Evolutionary conservation across 2,113 vertebrate species (phyloP), one percentile per base, ranked within the genome.

Genomic region (Odobenus rosmarus): DNA sequence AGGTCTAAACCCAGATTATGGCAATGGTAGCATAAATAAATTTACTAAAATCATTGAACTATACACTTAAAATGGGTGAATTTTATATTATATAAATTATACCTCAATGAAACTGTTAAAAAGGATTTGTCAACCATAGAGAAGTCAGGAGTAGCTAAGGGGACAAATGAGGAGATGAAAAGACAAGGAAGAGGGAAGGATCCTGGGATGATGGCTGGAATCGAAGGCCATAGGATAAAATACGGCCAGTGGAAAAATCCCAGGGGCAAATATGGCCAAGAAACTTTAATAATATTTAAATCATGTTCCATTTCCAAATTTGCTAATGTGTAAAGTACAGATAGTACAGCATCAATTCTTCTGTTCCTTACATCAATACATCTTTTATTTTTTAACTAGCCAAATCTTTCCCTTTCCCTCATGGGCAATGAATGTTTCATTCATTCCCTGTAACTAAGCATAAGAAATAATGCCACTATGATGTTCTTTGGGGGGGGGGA

Each of bases 231-330:
- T 64, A 87, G 21, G 55, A 81, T n/a, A 90, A 94, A 90, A 80
- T 64, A 53, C 10, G 11, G 81, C 28, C 53, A 90, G 55, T 62
- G 71, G n/a, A 85, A 93, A 90, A 61, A 42, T 90, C 11, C 14
- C 26, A 61, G 18, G 2, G 55, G 33, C 28, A 90, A 79, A 85
- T 16, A 49, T 36, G n/a, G 55, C 9, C 64, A 64, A 76, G 57
- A 26, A 94, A 82, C 33, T 90, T 72, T 79, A 79, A 77, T 33
- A 90, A 55, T 77, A 26, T 79, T 91, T 81, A 94, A 57, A 33
- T 24, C 13, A 71, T 14, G 12, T 39, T 57, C 46, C 53, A 33
- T 86, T 86, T 90, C 64, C 61, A 93, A 71, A 67, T 72, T 69
- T 94, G 42, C 21, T 90, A 69, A 42, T 51, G 19, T 89, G 39